Evolutionary conservation across 2,113 vertebrate species (phyloP), one percentile per base, ranked within the genome.

Genomic region (Gymnarchus niloticus): DNA sequence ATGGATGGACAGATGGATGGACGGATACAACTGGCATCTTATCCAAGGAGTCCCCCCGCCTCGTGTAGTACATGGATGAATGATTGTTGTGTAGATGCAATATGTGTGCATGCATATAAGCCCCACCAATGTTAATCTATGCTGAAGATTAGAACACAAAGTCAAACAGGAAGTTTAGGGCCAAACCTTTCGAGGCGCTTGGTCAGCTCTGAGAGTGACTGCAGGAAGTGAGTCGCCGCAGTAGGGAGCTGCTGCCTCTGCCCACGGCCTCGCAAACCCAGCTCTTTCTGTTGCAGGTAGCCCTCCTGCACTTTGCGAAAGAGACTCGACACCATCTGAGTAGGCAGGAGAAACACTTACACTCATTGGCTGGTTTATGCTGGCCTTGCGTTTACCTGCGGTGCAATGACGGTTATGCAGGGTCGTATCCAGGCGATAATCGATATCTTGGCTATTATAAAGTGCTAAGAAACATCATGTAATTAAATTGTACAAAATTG

Each of bases 181-280:
- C 80, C 86, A 93, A 57, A 99, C 97, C 97, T 96, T 88, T 94
- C 94, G 86, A 99, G 91, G 65, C 89, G 94, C 25, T 90, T 92
- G 69, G 93, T 92, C 85, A 99, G 96, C 54, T 97, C 96, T 48
- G 88, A 92, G 87, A 99, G 92, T 6, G 96, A 96, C 87, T 94
- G 93, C 61, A 96, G 96, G 89, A 97, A 98, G 87, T 93, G 91
- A 49, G 95, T 92, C 0, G 95, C 94, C 73, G 96, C 90, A 0
- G 96, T 97, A 0, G 94, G 90, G 33, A 91, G 83, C 44, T 91
- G 93, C 87, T 92, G 93, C 1, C 93, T 92, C 54, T 88, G 87
- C 3, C 93, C 94, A 83, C 88, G 95, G 0, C 90, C 87, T 84
- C 93, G 93, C 85, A 86, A 80, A 6, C 92, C 90, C 8, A 93